phyloP scores from a whole-genome alignment of 1,140 invertebrate genomes.

The Tetramorium alpestre region DNA sequence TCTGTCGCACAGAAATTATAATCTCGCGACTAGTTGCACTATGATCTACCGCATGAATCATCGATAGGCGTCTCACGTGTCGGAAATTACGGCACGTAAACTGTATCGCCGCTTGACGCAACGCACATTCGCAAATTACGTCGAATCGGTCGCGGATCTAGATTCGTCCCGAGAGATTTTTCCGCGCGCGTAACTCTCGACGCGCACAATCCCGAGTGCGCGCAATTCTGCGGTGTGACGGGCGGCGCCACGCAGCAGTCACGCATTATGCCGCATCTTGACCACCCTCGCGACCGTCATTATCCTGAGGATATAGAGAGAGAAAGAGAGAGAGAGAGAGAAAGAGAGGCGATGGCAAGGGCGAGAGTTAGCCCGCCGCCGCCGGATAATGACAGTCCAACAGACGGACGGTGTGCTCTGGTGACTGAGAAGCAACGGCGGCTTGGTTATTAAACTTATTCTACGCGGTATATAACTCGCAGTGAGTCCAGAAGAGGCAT shows the following conservation, averaged over 20 bases:
- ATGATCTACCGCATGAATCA: neutral
- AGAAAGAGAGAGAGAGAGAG: constrained; percentile 1
- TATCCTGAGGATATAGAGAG: constrained; percentile 62
- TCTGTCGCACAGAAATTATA: neutral
- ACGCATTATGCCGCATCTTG: constrained; percentile 66
- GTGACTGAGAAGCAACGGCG: constrained; percentile 66
- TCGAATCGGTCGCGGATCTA: constrained; percentile 42
- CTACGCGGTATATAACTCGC: constrained; percentile 44
- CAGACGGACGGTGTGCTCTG: constrained; percentile 60
- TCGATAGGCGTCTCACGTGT: constrained; percentile 17
- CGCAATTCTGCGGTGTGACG: constrained; percentile 34
- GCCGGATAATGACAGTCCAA: constrained; percentile 69
- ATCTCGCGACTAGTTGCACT: neutral
- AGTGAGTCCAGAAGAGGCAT: neutral
- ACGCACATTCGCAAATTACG: constrained; percentile 32
- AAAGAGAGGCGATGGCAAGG: constrained; percentile 10
- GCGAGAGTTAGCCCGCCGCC: constrained; percentile 38
- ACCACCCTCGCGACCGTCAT: constrained; percentile 77
- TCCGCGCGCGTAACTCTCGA: constrained; percentile 37
- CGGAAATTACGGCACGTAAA: constrained; percentile 40
- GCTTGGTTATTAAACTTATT: constrained; percentile 78
- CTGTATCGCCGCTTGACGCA: constrained; percentile 5
- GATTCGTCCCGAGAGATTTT: constrained; percentile 57
- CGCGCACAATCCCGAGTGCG: constrained; percentile 43
- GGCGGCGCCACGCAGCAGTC: constrained; percentile 62